These are phyloP conservation scores for Drepana falcataria DNA, from an alignment of 2,888 invertebrate genomes.

Conservation along the genomic window DNA sequence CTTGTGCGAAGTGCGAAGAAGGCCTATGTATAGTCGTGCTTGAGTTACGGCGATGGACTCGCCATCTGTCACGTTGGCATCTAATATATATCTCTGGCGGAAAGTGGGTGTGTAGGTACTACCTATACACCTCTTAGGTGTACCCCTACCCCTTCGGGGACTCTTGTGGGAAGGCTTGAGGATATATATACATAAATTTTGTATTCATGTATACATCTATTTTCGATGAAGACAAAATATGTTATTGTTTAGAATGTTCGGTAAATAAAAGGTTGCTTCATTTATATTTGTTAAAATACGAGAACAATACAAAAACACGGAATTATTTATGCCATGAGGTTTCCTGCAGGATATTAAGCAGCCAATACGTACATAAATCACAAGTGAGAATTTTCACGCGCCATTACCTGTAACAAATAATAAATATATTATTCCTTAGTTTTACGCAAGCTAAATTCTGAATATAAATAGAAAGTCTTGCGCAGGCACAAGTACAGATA, in stretches of 20 bases:
- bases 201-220: neutral
- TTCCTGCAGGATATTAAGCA: conserved; percentile 43
- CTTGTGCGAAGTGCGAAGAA: no score
- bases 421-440: conserved; percentile 25
- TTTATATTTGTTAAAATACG: neutral
- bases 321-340: conserved; percentile 21
- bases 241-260: neutral
- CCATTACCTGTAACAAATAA: conserved; percentile 69
- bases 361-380: conserved; percentile 53
- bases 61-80: no score
- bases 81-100: no score
- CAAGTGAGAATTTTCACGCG: conserved; percentile 44
- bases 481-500: neutral
- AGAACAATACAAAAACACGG: conserved; percentile 15
- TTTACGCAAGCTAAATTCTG: neutral
- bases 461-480: neutral
- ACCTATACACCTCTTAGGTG: no score
- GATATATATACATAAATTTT: neutral
- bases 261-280: neutral
- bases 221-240: neutral
- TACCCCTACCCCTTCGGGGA: no score
- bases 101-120: no score
- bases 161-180: no score
- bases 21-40: no score
- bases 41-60: no score